Percentiles rank a stretch among this genome's conserved stretches.
These are phyloP conservation scores for Argya squamiceps DNA, from an alignment of 2,797 vertebrate species.

Conservation along the genomic window DNA sequence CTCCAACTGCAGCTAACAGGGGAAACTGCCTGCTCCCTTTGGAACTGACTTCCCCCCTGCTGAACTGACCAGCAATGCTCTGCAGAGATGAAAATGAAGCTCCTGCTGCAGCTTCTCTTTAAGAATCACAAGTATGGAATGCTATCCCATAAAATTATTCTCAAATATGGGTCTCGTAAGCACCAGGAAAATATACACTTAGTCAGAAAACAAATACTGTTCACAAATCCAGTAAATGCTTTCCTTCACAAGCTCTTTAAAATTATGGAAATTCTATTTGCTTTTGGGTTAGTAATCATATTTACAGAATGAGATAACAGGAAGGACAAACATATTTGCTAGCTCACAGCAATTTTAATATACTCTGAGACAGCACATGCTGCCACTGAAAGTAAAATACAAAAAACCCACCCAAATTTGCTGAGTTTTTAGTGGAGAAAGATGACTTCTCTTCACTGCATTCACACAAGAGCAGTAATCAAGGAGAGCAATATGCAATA, in stretches of 20 bases:
- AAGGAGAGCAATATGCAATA: not conserved
- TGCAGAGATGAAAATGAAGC: not conserved
- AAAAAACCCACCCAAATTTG: not conserved
- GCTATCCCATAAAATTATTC: not conserved
- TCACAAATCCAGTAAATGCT: not conserved
- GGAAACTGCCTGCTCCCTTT: not conserved
- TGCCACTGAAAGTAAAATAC: not conserved
- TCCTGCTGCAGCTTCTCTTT: not conserved
- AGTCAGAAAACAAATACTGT: not conserved
- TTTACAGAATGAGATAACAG: conserved; percentile 6
- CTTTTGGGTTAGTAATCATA: not conserved
- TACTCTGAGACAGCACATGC: not conserved
- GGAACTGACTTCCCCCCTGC: not conserved
- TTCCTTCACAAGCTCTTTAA: not conserved
- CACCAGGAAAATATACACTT: not conserved
- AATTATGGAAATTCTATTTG: not conserved
- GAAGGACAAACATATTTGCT: not conserved
- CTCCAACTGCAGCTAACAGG: not conserved
- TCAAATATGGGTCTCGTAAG: not conserved
- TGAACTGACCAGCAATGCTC: not conserved
- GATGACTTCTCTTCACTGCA: not conserved
- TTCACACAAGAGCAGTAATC: not conserved
- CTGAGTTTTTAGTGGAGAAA: not conserved
- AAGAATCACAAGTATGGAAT: not conserved
- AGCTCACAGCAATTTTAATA: not conserved